A percentile compares a stretch with the other conserved stretches of the same genome.
Conservation (phyloP, 2,797 vertebrate species). For the Bryconaethiops microstoma region DNA sequence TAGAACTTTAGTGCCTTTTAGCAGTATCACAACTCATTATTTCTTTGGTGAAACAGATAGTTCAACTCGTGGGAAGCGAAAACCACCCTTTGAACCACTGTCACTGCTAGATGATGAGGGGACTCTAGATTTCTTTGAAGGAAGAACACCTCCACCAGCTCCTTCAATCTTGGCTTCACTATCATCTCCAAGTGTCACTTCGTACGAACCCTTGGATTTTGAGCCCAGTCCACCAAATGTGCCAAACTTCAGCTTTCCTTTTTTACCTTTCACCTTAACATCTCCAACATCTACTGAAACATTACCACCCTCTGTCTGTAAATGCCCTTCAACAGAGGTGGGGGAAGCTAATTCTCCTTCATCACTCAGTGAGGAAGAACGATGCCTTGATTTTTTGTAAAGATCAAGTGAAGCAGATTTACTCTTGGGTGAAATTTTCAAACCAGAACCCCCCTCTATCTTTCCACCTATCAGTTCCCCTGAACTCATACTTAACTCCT, state of each 20-base stretch:
- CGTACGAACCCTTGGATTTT: constrained; percentile 92
- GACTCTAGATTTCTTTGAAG: constrained; percentile 82
- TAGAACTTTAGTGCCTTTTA: constrained; percentile 60
- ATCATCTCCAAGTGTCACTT: constrained; percentile 89
- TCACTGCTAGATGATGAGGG: constrained; percentile 89
- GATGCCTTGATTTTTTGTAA: constrained; percentile 85
- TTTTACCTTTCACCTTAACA: constrained; percentile 80
- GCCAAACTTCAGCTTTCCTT: constrained; percentile 89
- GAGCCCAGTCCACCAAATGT: constrained; percentile 94
- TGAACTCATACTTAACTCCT: constrained; percentile 77
- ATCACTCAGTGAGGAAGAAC: constrained; percentile 86
- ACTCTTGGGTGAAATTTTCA: constrained; percentile 78
- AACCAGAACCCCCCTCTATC: constrained; percentile 66
- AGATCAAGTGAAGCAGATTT: constrained; percentile 86
- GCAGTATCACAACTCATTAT: constrained; percentile 65
- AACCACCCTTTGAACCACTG: constrained; percentile 81
- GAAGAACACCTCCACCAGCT: constrained; percentile 72
- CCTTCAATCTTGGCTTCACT: constrained; percentile 74
- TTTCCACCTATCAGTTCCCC: constrained; percentile 71
- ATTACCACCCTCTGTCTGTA: constrained; percentile 79
- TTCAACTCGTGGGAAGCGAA: constrained; percentile 81
- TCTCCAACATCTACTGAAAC: constrained; percentile 77
- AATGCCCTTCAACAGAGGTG: constrained; percentile 75
- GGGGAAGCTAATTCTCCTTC: constrained; percentile 79
- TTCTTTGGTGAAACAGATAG: constrained; percentile 84